Base-by-base conservation (phyloP, 2,888 invertebrate genomes). In the Caenorhabditis wallacei region DNA sequence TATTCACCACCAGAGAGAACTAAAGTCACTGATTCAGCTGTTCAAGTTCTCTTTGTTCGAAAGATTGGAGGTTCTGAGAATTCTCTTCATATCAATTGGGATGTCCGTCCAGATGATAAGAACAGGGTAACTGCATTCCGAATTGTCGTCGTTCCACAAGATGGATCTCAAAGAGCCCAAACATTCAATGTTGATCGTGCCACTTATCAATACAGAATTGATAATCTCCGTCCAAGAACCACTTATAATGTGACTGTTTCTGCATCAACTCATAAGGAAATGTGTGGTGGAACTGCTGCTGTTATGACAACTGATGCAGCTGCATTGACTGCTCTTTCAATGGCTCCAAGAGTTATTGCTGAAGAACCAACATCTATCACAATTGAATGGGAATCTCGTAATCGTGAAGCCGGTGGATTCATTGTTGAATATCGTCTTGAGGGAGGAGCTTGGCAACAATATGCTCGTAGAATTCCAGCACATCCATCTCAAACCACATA, bases 221-320 rank as follows among this genome's bases (percentile, higher is more conserved):
- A 91, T 71, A 87, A 88, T 20, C 85, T 92, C 20, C 76, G 85
- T n/a, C 90, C 92, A n/a, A 84, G 89, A 57, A 92, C 92, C 16
- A 85, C 86, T 24, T 92, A 92, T 87, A 89, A 90, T 56, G 91
- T 92, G 1, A 90, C 91, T 13, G 91, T 91, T 11, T 88, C 90
- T n/a, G 88, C 88, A 0, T 76, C 85, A 16, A 88, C 88, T n/a
- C 80, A 85, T 13, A 84, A 80, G 43, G 84, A 85, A 37, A 84
- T 84, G 83, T 88, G 87, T 70, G 86, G 84, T 43, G 90, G 90
- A 63, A 84, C 88, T n/a, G 86, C 86, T 18, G 87, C 89, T 18
- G 86, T 88, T 22, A 91, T 90, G 90, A 85, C 85, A 37, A 90
- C 90, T 10, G 91, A 91, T 61, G 89, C 88, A 20, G 89, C 90